A percentile compares a stretch with the other conserved stretches of the same genome.
Conservation (phyloP, 2,113 vertebrate genomes). For the Thermophis baileyi region DNA sequence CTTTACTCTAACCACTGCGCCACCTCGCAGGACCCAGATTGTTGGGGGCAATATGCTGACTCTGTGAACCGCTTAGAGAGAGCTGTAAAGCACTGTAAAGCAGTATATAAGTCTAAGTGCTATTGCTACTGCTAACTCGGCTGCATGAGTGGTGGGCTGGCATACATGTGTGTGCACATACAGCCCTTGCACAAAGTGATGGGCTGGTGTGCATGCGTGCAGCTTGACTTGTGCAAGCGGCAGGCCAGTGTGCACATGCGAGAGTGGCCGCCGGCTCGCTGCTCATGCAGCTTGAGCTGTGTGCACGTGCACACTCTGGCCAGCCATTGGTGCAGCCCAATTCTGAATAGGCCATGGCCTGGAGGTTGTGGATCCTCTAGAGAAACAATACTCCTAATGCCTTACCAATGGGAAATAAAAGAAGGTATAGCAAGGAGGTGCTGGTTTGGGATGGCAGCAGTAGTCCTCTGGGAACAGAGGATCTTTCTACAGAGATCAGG, state of each 20-base stretch:
- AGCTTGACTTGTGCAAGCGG: not conserved
- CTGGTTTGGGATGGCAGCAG: not conserved
- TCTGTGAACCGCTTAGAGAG: too few species aligned
- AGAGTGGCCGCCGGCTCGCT: accelerated
- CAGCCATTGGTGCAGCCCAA: not conserved
- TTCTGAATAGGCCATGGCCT: not conserved
- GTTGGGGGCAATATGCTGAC: too few species aligned
- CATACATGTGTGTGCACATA: not conserved
- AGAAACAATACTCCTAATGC: not conserved
- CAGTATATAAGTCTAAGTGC: too few species aligned
- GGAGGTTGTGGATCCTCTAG: not conserved
- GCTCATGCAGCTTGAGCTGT: not conserved
- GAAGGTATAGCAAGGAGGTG: not conserved
- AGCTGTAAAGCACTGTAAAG: too few species aligned
- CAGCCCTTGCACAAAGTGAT: not conserved
- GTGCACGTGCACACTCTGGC: not conserved
- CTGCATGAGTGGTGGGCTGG: not conserved
- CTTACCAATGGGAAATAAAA: not conserved
- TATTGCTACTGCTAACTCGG: too few species aligned
- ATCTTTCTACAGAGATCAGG: not conserved
- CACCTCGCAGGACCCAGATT: too few species aligned
- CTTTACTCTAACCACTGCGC: too few species aligned
- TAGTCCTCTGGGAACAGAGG: too few species aligned
- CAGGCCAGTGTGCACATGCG: not conserved
- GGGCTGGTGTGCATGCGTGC: not conserved